These are phyloP conservation scores for Phylloscopus collybita DNA, from an alignment of 2,797 vertebrate genomes.

Conservation along the genomic window DNA sequence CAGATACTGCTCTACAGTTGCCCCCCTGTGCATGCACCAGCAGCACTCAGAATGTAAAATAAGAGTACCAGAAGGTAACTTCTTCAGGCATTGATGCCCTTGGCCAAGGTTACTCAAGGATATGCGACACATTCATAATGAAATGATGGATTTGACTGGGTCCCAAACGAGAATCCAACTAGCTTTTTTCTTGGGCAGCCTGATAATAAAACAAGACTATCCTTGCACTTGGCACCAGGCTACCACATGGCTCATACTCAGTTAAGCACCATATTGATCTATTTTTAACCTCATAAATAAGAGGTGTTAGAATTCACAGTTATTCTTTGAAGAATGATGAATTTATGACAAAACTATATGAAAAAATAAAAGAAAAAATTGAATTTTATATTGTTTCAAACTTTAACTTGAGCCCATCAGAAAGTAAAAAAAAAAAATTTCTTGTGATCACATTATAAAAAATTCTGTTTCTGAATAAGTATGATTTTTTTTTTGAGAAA, in stretches of 20 bases:
- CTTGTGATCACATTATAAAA: background rate
- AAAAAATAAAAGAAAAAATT: no score
- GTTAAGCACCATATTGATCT: conserved; percentile 4
- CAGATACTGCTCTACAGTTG: background rate
- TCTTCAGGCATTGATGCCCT: background rate
- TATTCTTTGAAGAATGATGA: background rate
- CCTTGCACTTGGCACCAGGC: background rate
- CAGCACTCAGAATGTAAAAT: background rate
- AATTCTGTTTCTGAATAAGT: rapidly evolving
- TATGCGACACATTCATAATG: background rate
- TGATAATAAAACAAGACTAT: conserved; percentile 8
- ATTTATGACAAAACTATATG: background rate
- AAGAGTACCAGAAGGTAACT: background rate
- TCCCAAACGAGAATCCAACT: background rate
- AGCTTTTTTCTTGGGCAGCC: background rate
- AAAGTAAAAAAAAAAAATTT: background rate
- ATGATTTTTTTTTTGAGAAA: background rate
- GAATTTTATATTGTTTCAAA: background rate
- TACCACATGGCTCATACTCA: background rate
- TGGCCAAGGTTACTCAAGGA: conserved; percentile 6
- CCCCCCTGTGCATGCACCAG: rapidly evolving
- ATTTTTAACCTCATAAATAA: conserved; percentile 7
- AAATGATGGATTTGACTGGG: conserved; percentile 29
- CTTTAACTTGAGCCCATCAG: background rate
- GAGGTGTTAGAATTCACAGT: background rate